Evolutionary conservation across 2,888 invertebrate species (phyloP).

Genomic region (Heliothis peltigera): DNA sequence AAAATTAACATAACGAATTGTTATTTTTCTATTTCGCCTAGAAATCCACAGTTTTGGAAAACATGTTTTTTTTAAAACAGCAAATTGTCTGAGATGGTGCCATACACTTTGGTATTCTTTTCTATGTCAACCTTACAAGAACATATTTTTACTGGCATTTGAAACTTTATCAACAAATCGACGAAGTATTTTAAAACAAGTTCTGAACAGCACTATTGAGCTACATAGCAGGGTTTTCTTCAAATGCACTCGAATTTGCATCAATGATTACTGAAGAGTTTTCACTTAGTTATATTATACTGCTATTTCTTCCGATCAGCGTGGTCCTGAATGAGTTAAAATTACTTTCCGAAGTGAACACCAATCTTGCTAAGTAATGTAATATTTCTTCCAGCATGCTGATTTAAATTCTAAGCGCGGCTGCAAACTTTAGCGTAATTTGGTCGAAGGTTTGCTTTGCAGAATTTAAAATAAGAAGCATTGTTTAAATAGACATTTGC

Average conservation of each 20-base stretch:
- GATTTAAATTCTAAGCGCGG: slow-evolving; percentile 41
- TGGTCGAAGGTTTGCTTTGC: slow-evolving; percentile 30
- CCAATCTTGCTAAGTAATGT: slow-evolving; percentile 27
- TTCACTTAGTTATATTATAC: neutral
- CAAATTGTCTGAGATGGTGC: no score
- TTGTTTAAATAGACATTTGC: slow-evolving; percentile 22
- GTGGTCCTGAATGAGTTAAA: slow-evolving; percentile 10
- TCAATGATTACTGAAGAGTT: neutral
- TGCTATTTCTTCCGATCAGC: slow-evolving; percentile 14
- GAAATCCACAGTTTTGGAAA: no score
- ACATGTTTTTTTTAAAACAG: no score
- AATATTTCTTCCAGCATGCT: slow-evolving; percentile 27
- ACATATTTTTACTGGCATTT: neutral
- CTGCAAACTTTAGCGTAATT: slow-evolving; percentile 59
- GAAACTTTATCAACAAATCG: neutral
- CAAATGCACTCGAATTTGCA: slow-evolving; percentile 2
- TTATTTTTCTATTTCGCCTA: no score
- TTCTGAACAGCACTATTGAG: neutral
- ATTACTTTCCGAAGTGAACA: slow-evolving; percentile 23
- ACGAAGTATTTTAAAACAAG: neutral
- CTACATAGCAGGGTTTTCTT: neutral
- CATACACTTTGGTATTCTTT: no score
- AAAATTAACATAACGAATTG: no score
- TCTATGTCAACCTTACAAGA: no score
- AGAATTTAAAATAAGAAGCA: slow-evolving; percentile 49